A percentile compares a stretch with the other conserved stretches of the same genome.
Evolutionary conservation across 2,113 vertebrate species (phyloP).

Genomic region (Salvator merianae): DNA sequence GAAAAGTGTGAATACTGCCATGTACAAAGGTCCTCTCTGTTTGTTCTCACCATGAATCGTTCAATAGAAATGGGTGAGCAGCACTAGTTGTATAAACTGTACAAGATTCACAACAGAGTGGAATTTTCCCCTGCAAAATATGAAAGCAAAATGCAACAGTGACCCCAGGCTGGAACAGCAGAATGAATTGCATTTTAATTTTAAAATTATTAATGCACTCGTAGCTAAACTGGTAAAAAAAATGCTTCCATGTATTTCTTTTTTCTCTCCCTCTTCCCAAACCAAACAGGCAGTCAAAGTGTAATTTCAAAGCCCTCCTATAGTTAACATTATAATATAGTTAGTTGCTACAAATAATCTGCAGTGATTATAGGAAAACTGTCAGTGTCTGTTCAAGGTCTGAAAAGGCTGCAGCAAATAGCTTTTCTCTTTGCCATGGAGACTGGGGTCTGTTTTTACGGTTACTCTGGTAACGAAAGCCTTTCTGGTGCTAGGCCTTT

Average conservation of each 20-base stretch:
- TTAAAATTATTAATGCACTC: slow-evolving; percentile 58
- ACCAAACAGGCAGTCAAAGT: not conserved
- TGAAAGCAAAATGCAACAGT: slow-evolving; percentile 31
- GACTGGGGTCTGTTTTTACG: slow-evolving; percentile 88
- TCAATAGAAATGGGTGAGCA: not conserved
- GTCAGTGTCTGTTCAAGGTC: slow-evolving; percentile 87
- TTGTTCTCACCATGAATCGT: slow-evolving; percentile 7
- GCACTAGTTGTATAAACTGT: not conserved
- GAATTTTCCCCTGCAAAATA: slow-evolving; percentile 17
- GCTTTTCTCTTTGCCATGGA: slow-evolving; percentile 93
- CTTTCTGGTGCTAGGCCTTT: slow-evolving; percentile 85
- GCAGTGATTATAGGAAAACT: slow-evolving; percentile 90
- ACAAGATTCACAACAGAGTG: not conserved
- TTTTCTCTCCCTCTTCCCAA: slow-evolving; percentile 11
- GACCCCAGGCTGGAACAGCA: slow-evolving; percentile 41
- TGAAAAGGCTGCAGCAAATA: slow-evolving; percentile 93
- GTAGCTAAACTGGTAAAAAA: slow-evolving; percentile 47
- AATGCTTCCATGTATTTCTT: slow-evolving; percentile 50
- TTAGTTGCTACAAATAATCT: slow-evolving; percentile 84
- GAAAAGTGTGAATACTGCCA: slow-evolving; percentile 18
- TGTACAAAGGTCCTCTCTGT: slow-evolving; percentile 9
- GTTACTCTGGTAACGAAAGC: slow-evolving; percentile 98
- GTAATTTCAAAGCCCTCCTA: slow-evolving; percentile 78
- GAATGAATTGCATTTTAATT: slow-evolving; percentile 54
- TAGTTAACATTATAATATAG: slow-evolving; percentile 85